Evolutionary conservation across 2,113 vertebrate genomes (phyloP), one percentile per base, ranked within the genome.

Genomic region (Globicephala melas): DNA sequence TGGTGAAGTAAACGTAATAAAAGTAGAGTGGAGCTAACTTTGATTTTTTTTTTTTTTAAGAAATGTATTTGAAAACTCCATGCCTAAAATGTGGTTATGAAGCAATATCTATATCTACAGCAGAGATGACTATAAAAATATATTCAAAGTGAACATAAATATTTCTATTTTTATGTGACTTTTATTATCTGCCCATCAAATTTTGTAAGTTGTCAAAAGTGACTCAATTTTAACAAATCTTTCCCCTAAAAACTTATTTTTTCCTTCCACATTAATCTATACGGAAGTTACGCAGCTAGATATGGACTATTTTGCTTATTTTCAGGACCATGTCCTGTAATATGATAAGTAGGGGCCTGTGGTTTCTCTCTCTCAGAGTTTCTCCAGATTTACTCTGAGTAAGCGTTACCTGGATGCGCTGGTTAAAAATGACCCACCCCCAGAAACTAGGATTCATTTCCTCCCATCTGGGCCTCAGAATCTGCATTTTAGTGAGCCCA

Each of bases 21-120:
- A 96, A 96, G 77, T 38, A 94, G 92, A 94, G 47, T 67, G 76
- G 31, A 73, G 55, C 11, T 90, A 91, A 96, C 71, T 11, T 21
- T 86, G 50, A 93, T 53, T 88, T 96, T 96, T 41, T 60, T 44
- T 94, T 94, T 73, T 60, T 50, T 94, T 73, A 94, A 58, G 73
- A 96, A 97, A 88, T 62, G 6, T 96, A 36, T 92, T 97, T 97
- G 84, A 77, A 95, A 98, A 95, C 20, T 76, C n/a, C 73, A 3
- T 71, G 17, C 21, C 83, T 95, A 93, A 96, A 58, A 94, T 96
- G 63, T 60, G 68, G 87, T 97, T 96, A 84, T 96, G 88, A 87
- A 96, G 44, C 28, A 67, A 60, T n/a, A 85, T 93, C 96, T 98
- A 90, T n/a, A 85, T 93, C 96, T 98, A 94, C n/a, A 81, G 8